Evolutionary conservation across 1,140 invertebrate genomes (phyloP), one percentile per base, ranked within the genome.

Genomic region (Medauroidea extradentata): DNA sequence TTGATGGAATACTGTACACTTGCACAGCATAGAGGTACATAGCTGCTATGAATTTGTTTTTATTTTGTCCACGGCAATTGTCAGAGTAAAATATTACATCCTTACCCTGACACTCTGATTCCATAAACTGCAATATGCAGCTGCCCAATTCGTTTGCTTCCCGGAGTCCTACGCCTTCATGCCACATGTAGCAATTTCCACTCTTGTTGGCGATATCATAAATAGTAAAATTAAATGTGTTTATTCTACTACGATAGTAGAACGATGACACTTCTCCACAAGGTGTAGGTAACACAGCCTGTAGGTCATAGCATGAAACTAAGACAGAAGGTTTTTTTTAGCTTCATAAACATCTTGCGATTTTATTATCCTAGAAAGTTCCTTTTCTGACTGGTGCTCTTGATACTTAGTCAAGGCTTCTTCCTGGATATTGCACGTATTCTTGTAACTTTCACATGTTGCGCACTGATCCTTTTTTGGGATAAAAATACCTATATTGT

Each of bases 391-490:
- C 39, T 16, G 18, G 11, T 43, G 25, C 24, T 46, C 24, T 21
- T 46, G 4, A 46, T 21, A 46, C 18, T 5, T 25, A n/a, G 18
- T 46, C 24, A 25, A 7, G 3, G 44, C 53, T 13, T 41, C 34
- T 52, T 69, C 69, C 56, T 63, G 57, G 27, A 69, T 58, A 14
- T 60, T 63, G 14, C 60, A 52, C 13, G 61, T 34, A 64, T 73
- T 69, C 46, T 71, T 70, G 48, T 59, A 72, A 18, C 61, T 50
- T 49, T 66, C 64, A 52, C 72, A 75, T 8, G 59, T 21, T 44
- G 73, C 68, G 51, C 73, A 75, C 51, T 69, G 67, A 64, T 77
- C 71, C 63, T 76, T 75, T 65, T 74, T 76, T 0, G 71, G 70
- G 49, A 61, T 64, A 51, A 67, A 70, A 56, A 73, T 73, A 55